Conservation (phyloP, 2,113 vertebrate genomes). For the Indicator indicator region DNA sequence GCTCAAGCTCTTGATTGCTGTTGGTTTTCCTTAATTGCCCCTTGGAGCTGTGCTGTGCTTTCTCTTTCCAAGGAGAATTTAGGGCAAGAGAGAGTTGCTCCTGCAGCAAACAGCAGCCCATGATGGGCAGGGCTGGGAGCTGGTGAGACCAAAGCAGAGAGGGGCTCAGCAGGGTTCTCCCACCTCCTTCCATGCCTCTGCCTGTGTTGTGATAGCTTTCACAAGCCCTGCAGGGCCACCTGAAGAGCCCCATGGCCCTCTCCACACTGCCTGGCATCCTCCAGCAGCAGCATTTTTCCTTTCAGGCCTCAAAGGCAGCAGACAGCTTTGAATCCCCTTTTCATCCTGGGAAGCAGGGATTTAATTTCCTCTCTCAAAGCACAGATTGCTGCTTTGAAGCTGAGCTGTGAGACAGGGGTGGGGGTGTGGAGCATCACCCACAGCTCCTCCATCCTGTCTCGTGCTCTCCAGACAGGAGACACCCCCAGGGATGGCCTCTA, state of each 20-base stretch:
- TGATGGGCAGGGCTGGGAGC: not conserved
- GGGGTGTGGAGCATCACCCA: not conserved
- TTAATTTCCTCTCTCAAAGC: not conserved
- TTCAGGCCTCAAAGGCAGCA: not conserved
- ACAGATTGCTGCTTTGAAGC: not conserved
- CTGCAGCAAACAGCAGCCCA: not conserved
- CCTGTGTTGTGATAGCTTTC: not conserved
- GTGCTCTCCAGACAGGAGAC: not conserved
- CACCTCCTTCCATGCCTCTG: not conserved
- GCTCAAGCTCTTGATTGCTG: not conserved
- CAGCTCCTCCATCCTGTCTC: not conserved
- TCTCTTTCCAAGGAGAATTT: not conserved
- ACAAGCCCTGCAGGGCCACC: rapidly evolving
- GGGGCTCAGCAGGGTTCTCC: not conserved
- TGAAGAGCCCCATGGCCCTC: not conserved
- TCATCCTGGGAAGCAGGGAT: not conserved
- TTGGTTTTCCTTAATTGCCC: not conserved
- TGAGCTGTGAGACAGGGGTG: not conserved
- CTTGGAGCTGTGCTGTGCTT: not conserved
- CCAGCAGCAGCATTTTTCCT: not conserved
- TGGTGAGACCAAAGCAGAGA: not conserved
- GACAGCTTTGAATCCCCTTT: not conserved
- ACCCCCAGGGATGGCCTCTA: not conserved
- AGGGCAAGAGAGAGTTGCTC: not conserved
- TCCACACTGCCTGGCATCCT: not conserved